A percentile compares a stretch with the other conserved stretches of the same genome.
Conservation (phyloP, 2,797 vertebrate species). For the Lagorchestes hirsutus region DNA sequence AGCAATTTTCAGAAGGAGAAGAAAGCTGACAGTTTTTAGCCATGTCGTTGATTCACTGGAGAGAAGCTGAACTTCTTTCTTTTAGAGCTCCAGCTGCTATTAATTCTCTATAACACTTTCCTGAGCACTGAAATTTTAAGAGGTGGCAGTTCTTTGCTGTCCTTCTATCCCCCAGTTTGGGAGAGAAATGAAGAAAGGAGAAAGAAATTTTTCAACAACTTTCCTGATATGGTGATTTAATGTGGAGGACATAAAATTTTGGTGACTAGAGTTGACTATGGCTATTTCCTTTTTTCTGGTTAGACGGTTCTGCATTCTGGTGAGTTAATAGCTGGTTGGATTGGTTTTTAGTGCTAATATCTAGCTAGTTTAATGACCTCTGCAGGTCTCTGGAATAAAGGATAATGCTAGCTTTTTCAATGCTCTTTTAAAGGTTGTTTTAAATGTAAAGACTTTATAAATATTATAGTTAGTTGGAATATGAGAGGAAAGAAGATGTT, state of each 20-base stretch:
- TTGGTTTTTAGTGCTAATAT: no score
- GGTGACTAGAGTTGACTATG: background rate
- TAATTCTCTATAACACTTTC: background rate
- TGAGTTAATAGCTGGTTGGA: background rate
- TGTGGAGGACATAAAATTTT: background rate
- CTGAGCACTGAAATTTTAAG: background rate
- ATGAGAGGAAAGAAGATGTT: background rate
- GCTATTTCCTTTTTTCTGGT: background rate
- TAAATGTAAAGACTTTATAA: background rate
- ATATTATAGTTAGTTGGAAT: background rate
- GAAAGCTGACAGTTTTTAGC: background rate
- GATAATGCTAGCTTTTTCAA: background rate
- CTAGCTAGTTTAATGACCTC: background rate
- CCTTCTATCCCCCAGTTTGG: no score
- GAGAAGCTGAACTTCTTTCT: background rate
- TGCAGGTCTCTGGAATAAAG: background rate
- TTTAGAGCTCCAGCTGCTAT: background rate
- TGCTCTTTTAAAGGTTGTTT: background rate
- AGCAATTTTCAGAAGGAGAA: background rate
- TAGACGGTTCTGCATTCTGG: background rate
- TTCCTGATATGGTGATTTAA: background rate
- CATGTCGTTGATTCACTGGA: background rate
- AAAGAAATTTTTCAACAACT: background rate
- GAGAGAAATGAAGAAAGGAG: no score
- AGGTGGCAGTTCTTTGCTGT: background rate